Base-by-base conservation (phyloP, 92 coral and sea anemone genomes). In the Palythoa heliodiscus region DNA sequence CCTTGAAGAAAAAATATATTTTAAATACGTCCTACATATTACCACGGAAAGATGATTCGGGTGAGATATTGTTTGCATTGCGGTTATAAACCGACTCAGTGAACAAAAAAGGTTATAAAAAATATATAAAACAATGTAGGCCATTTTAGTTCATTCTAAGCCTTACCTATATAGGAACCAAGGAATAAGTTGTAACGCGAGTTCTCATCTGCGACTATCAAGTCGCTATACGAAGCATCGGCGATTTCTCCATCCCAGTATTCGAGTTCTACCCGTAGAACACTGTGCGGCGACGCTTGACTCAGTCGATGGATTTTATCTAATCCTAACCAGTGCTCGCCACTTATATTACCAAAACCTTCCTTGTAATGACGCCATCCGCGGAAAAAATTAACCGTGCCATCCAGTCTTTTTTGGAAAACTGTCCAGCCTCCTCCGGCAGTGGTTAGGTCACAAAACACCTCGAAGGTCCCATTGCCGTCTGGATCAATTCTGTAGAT, bases 381-480 rank as follows among this genome's bases (percentile, higher is more conserved):
- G 53, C 87, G 76, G 52, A 71, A 57, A 68, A 83, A 83, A 20
- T 83, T 76, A 58, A 83, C 87, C 50, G 80, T 71, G 81, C 87
- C 87, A 72, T 83, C 80, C 29, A 83, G 54, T 57, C 87, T 74
- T 35, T 73, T 60, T 29, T 83, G 87, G 57, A 83, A 35, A 17
- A 83, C 80, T 24, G 81, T 83, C 87, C 87, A 83, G 2, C 87
- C 87, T 24, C 87, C 87, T 1, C 69, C 80, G 3, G 67, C 87
- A 19, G 87, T 83, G 55, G 60, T n/a, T 53, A 71, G 87, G 22
- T 83, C 87, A 57, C 87, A 83, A 67, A 72, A 20, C 11, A 67
- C 87, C 17, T 74, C 71, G 14, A 83, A 83, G 52, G 80, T 35
- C 7, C 87, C 87, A 6, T n/a, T 83, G 3, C 87, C 87, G 19